A percentile compares a stretch with the other conserved stretches of the same genome.
These are phyloP conservation scores for Microcebus jonahi DNA, from an alignment of 2,113 vertebrate genomes.

Conservation along the genomic window DNA sequence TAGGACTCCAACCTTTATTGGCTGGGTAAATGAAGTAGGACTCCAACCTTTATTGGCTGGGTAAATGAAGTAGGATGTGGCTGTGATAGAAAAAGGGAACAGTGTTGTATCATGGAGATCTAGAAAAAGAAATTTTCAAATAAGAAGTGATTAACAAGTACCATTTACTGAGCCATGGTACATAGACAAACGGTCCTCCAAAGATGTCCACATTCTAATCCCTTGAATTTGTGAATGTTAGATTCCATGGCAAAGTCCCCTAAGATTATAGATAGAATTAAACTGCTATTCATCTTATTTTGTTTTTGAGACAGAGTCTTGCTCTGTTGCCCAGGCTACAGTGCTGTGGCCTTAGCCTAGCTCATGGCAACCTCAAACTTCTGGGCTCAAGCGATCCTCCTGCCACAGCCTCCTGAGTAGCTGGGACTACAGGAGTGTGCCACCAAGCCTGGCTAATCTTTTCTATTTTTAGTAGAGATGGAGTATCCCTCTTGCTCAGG, in stretches of 20 bases:
- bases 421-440: too few species aligned
- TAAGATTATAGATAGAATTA: not conserved
- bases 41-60: not conserved
- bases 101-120: not conserved
- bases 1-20: not conserved
- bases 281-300: not conserved
- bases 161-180: not conserved
- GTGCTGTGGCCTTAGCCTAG: too few species aligned
- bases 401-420: too few species aligned
- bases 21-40: not conserved
- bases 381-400: too few species aligned
- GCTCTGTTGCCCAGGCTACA: too few species aligned
- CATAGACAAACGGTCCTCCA: not conserved
- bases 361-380: too few species aligned
- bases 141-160: slow-evolving; percentile 32
- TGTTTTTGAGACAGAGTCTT: too few species aligned
- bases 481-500: too few species aligned
- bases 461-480: too few species aligned
- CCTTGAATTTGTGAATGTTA: not conserved
- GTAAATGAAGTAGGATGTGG: not conserved
- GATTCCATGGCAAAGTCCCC: not conserved
- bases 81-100: not conserved
- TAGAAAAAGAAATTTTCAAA: not conserved
- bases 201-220: not conserved
- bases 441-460: too few species aligned